Percentiles rank a stretch among this genome's conserved stretches.
Evolutionary conservation across 2,797 vertebrate species (phyloP).

Genomic region (Sebastolobus alascanus): DNA sequence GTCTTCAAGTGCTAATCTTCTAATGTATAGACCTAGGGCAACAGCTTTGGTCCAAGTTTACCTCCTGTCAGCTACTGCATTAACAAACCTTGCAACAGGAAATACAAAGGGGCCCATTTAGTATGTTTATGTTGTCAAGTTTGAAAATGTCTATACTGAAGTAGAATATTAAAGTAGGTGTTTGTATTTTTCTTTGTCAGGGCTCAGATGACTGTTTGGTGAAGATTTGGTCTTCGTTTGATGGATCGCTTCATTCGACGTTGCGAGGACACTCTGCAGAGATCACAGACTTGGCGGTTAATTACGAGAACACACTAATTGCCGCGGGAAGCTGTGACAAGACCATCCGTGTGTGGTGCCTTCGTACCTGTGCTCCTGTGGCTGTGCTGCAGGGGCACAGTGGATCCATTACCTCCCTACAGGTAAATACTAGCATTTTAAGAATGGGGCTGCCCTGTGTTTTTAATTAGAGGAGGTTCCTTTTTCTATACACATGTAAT

Average conservation of each 20-base stretch:
- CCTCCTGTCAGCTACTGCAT: neutral
- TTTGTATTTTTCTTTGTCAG: conserved; percentile 70
- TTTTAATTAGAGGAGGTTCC: neutral
- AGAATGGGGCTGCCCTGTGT: neutral
- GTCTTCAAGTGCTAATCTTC: neutral
- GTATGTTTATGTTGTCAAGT: neutral
- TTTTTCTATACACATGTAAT: neutral
- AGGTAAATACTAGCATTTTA: conserved; percentile 82
- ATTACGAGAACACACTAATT: conserved; percentile 97
- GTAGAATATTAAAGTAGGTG: neutral
- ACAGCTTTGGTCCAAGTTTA: neutral
- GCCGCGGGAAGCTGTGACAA: conserved; percentile 99
- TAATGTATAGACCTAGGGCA: neutral
- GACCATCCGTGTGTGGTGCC: conserved; percentile 97
- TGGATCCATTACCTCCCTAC: conserved; percentile 97
- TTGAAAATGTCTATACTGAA: neutral
- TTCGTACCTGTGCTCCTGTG: conserved; percentile 96
- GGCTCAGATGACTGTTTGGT: conserved; percentile 99
- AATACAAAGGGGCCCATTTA: neutral
- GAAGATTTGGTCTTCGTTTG: conserved; percentile 98
- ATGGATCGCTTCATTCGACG: conserved; percentile 94
- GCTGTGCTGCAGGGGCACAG: conserved; percentile 98
- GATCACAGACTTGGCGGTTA: conserved; percentile 98
- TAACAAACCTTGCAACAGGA: neutral
- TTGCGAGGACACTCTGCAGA: conserved; percentile 97